These are phyloP conservation scores for Venusia cambrica DNA, from an alignment of 2,888 invertebrate genomes.

Conservation along the genomic window DNA sequence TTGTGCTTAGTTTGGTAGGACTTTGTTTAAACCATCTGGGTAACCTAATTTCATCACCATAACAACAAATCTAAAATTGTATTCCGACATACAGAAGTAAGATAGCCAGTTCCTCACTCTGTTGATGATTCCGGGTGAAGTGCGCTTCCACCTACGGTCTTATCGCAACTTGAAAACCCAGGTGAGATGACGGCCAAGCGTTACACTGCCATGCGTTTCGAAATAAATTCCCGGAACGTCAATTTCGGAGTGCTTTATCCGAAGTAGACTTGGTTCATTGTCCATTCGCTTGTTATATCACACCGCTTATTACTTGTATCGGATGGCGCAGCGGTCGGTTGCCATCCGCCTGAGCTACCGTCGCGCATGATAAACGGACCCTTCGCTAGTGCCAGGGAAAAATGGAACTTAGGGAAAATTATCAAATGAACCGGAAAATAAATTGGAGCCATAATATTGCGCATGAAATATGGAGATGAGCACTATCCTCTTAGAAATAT, in stretches of 20 bases:
- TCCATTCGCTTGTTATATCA: constrained; percentile 24
- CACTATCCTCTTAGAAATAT: constrained; percentile 6
- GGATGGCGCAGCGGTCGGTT: constrained; percentile 42
- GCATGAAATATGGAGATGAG: constrained; percentile 9
- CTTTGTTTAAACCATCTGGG: too few relatives aligned
- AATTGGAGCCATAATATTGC: constrained; percentile 12
- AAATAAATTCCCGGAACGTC: not conserved
- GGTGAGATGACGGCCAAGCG: too few relatives aligned
- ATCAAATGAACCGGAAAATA: constrained; percentile 21
- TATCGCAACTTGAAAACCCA: too few relatives aligned
- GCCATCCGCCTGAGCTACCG: constrained; percentile 53
- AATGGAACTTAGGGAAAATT: constrained; percentile 19
- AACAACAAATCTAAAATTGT: too few relatives aligned
- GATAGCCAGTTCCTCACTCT: too few relatives aligned
- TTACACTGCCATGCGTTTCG: too few relatives aligned
- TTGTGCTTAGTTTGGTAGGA: too few relatives aligned
- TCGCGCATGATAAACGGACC: constrained; percentile 61
- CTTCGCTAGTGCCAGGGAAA: constrained; percentile 30
- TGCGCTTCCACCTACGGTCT: too few relatives aligned
- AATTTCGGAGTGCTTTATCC: constrained; percentile 2
- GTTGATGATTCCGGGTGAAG: too few relatives aligned
- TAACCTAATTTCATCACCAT: too few relatives aligned
- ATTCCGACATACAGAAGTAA: too few relatives aligned
- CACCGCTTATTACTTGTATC: constrained; percentile 37
- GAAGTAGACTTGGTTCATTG: constrained; percentile 4